Percentiles rank a stretch among this genome's conserved stretches.
Conservation (phyloP, 2,113 vertebrate genomes). For the Antigone vipio region DNA sequence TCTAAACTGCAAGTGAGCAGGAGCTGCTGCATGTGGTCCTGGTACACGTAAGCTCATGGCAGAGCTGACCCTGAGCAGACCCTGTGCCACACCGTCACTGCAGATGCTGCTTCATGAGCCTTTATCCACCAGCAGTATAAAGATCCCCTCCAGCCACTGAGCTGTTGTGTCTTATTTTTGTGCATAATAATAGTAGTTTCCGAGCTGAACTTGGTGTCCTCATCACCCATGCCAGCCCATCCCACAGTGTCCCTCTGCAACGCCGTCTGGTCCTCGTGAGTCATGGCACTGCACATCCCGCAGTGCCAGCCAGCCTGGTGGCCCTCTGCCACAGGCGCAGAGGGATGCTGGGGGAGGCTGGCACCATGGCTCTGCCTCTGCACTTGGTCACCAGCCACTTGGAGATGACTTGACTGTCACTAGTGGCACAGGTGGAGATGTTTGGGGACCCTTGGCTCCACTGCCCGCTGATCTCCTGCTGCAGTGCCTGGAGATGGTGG, state of each 20-base stretch:
- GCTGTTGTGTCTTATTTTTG: not conserved
- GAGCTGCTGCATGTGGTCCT: not conserved
- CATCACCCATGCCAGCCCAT: rapidly evolving
- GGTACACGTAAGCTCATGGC: not conserved
- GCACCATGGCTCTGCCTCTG: not conserved
- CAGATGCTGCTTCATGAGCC: not conserved
- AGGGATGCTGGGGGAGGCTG: not conserved
- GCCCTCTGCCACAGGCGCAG: not conserved
- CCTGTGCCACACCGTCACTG: not conserved
- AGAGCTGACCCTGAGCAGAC: not conserved
- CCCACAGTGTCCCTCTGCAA: not conserved
- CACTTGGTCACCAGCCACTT: not conserved
- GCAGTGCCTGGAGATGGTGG: not conserved
- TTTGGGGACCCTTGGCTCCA: not conserved
- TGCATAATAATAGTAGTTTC: not conserved
- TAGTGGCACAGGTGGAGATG: not conserved
- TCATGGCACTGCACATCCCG: not conserved
- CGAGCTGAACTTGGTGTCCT: not conserved
- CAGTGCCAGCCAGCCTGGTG: not conserved
- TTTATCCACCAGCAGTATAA: not conserved
- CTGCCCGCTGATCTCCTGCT: not conserved
- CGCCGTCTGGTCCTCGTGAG: rapidly evolving
- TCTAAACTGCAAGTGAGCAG: not conserved
- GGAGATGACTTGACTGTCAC: not conserved
- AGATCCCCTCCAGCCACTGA: not conserved